Evolutionary conservation across 2,888 invertebrate genomes (phyloP).

Genomic region (Drosophila nigritarsus): DNA sequence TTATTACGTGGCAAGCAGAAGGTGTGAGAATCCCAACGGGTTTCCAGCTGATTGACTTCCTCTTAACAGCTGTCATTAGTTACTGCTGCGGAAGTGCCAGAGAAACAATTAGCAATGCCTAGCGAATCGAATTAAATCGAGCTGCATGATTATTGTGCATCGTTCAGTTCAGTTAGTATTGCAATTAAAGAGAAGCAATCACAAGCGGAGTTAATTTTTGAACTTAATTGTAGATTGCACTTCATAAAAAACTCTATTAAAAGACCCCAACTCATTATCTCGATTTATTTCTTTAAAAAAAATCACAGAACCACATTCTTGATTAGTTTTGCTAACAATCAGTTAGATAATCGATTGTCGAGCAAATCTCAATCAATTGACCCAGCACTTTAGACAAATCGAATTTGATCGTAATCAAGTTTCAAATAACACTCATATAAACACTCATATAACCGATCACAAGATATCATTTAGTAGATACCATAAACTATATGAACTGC

Average conservation of each 20-base stretch:
- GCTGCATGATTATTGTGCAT: neutral
- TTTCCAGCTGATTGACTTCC: slow-evolving; percentile 63
- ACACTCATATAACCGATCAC: neutral
- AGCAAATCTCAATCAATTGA: neutral
- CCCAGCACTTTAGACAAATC: neutral
- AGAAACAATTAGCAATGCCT: slow-evolving; percentile 27
- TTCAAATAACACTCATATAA: neutral
- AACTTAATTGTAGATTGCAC: neutral
- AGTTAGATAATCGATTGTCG: neutral
- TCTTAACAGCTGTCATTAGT: slow-evolving; percentile 13
- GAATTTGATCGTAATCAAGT: neutral
- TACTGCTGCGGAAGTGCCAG: slow-evolving; percentile 13
- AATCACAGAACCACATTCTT: neutral
- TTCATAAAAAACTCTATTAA: neutral
- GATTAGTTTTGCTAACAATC: neutral
- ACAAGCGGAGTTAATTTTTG: neutral
- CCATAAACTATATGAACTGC: neutral
- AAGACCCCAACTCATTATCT: neutral
- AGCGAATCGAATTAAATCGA: slow-evolving; percentile 2
- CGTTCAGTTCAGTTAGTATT: neutral
- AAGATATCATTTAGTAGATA: neutral
- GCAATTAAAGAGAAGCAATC: slow-evolving; percentile 2
- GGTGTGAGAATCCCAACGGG: slow-evolving; percentile 30
- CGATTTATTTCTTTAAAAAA: neutral
- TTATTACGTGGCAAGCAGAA: neutral